Evolutionary conservation across 2,888 invertebrate genomes (phyloP).

Genomic region (Conus canariensis): DNA sequence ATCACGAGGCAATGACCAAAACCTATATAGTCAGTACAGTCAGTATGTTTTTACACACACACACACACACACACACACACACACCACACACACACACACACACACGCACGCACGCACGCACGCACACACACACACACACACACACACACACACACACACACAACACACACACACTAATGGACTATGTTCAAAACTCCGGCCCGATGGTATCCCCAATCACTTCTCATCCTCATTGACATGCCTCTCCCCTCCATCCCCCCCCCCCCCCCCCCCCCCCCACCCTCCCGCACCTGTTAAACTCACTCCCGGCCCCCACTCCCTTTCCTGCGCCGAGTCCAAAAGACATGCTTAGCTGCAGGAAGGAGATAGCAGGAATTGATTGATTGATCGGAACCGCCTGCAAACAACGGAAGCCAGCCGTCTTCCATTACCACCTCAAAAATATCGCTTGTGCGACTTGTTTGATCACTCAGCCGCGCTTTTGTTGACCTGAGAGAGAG

Average conservation of each 20-base stretch:
- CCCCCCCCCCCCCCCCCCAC: background rate
- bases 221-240: too few relatives aligned
- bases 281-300: background rate
- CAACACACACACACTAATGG: too few relatives aligned
- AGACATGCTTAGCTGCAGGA: slow-evolving; percentile 14
- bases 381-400: background rate
- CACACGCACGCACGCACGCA: too few relatives aligned
- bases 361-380: background rate
- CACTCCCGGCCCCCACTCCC: background rate
- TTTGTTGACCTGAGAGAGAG: slow-evolving; percentile 13
- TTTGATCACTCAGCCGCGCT: background rate
- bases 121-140: too few relatives aligned
- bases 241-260: background rate
- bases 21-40: too few relatives aligned
- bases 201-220: too few relatives aligned
- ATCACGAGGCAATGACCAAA: too few relatives aligned
- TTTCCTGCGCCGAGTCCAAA: background rate
- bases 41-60: too few relatives aligned
- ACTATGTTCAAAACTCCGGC: too few relatives aligned
- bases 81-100: too few relatives aligned
- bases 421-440: background rate
- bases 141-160: too few relatives aligned
- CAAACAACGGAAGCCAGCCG: background rate
- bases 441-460: slow-evolving; percentile 8
- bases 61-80: too few relatives aligned